These are phyloP conservation scores for Anagrus nilaparvatae DNA, from an alignment of 1,140 invertebrate species.

Conservation along the genomic window DNA sequence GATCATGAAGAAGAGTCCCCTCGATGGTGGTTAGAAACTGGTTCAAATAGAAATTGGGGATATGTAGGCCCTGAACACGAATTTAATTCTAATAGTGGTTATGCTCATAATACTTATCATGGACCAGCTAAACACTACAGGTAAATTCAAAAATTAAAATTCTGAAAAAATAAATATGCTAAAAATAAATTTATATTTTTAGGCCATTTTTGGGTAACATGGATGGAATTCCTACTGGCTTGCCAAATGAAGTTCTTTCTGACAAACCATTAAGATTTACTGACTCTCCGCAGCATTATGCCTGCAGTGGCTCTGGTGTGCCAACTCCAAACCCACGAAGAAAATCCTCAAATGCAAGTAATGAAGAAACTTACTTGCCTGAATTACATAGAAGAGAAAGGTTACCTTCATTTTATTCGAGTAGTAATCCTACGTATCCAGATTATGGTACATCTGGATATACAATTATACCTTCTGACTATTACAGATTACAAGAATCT, in stretches of 20 bases:
- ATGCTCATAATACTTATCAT: slow-evolving; percentile 84
- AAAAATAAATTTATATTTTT: too few species aligned
- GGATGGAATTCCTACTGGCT: slow-evolving; percentile 28
- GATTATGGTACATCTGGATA: slow-evolving; percentile 36
- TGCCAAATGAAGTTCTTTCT: slow-evolving; percentile 22
- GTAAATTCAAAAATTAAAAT: slow-evolving; percentile 22
- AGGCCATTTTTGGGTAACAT: slow-evolving; percentile 38
- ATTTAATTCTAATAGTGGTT: slow-evolving; percentile 49
- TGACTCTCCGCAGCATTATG: slow-evolving; percentile 63
- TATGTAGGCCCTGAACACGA: slow-evolving; percentile 46
- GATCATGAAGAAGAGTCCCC: slow-evolving; percentile 26
- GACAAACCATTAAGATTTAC: slow-evolving; percentile 62
- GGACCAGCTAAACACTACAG: slow-evolving; percentile 70
- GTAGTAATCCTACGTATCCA: slow-evolving; percentile 20
- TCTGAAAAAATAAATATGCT: slow-evolving; percentile 7
- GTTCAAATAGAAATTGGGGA: slow-evolving; percentile 36
- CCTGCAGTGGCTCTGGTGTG: slow-evolving; percentile 36
- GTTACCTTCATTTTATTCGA: slow-evolving; percentile 43
- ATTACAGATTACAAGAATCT: slow-evolving; percentile 29
- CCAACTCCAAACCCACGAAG: slow-evolving; percentile 61
- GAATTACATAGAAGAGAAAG: slow-evolving; percentile 38
- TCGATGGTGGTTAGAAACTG: slow-evolving; percentile 36
- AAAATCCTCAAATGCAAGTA: slow-evolving; percentile 55
- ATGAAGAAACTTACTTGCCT: slow-evolving; percentile 43
- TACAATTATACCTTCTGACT: slow-evolving; percentile 28